Conservation (phyloP, 2,888 invertebrate species). For the Neoscelio sp. region DNA sequence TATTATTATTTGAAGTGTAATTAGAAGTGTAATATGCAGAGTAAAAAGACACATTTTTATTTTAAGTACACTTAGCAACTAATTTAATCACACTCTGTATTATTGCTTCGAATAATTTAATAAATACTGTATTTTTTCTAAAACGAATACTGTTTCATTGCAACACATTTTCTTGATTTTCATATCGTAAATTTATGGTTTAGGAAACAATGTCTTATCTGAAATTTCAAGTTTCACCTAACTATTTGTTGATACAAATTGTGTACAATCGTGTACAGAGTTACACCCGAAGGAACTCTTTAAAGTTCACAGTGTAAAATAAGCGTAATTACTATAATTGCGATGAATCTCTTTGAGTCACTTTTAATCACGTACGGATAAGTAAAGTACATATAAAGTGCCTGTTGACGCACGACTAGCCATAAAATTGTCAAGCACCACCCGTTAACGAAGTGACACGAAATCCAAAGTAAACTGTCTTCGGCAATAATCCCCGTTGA, state of each 20-base stretch:
- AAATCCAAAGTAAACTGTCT: conserved; percentile 68
- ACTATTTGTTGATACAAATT: too few species aligned
- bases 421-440: conserved; percentile 65
- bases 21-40: conserved; percentile 6
- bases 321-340: conserved; percentile 28
- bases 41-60: conserved; percentile 4
- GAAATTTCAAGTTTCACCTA: too few species aligned
- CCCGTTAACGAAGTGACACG: conserved; percentile 67
- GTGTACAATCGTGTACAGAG: not conserved
- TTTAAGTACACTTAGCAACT: conserved; percentile 9
- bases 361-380: conserved; percentile 62
- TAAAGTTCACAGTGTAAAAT: conserved; percentile 6
- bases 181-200: too few species aligned
- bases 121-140: not conserved
- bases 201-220: too few species aligned
- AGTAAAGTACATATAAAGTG: conserved; percentile 59
- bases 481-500: conserved; percentile 64
- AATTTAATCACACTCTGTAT: conserved; percentile 14
- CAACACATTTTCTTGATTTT: too few species aligned
- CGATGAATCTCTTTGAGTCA: conserved; percentile 45
- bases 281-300: not conserved
- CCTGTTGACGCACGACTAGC: conserved; percentile 61
- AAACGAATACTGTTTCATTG: too few species aligned
- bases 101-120: conserved; percentile 1
- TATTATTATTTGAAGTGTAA: conserved; percentile 11